Evolutionary conservation across 2,797 vertebrate species (phyloP).

Genomic region (Danio kyathit): DNA sequence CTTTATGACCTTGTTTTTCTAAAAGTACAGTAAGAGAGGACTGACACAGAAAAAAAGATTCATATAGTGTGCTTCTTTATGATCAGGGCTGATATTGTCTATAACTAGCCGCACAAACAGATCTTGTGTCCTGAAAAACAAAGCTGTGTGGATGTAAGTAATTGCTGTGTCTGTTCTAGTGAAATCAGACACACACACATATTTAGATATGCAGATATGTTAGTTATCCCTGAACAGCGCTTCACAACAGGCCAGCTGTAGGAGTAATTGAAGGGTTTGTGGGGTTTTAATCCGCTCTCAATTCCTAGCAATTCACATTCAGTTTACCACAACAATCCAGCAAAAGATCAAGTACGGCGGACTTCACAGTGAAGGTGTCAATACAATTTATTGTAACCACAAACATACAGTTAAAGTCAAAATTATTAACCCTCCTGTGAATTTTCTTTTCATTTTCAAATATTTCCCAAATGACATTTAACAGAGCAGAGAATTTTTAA

Average conservation of each 20-base stretch:
- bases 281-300: background rate
- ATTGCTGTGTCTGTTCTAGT: background rate
- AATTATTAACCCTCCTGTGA: no score
- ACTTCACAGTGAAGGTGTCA: background rate
- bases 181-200: background rate
- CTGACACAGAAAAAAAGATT: no score
- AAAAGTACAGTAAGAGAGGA: no score
- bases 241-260: background rate
- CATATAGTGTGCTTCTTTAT: background rate
- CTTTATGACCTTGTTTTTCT: no score
- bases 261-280: background rate
- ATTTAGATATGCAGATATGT: constrained; percentile 26
- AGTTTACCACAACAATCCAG: constrained; percentile 7
- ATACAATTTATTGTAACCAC: background rate
- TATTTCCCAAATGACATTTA: no score
- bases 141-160: constrained; percentile 7
- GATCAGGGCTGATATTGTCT: background rate
- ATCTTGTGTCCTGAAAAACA: background rate
- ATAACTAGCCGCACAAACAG: background rate
- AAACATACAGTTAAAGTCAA: background rate
- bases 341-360: background rate
- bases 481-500: no score
- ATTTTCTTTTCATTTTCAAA: no score
- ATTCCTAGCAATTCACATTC: background rate
- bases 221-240: background rate